Evolutionary conservation across 2,113 vertebrate genomes (phyloP).

Genomic region (Columbina picui): DNA sequence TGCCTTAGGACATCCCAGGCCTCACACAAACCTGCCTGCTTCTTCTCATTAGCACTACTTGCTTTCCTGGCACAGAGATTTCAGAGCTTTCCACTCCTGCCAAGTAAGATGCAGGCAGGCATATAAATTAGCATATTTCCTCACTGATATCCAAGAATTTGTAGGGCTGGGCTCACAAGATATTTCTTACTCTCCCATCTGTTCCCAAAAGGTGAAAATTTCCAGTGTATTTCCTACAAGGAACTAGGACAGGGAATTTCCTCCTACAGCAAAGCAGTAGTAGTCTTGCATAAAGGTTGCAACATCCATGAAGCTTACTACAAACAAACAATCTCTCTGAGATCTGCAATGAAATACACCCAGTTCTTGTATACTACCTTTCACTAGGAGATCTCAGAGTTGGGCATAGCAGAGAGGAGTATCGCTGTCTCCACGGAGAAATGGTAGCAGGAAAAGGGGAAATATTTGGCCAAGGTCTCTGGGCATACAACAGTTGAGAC

Average conservation of each 20-base stretch:
- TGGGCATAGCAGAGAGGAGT: background rate
- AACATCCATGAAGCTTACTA: background rate
- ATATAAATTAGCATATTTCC: background rate
- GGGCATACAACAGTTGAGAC: accelerated
- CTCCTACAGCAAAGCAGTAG: background rate
- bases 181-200: background rate
- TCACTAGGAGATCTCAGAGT: background rate
- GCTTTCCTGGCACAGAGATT: background rate
- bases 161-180: background rate
- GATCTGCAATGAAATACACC: background rate
- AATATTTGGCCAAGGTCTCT: accelerated
- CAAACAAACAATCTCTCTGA: background rate
- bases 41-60: background rate
- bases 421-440: background rate
- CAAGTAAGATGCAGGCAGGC: background rate
- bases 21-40: background rate
- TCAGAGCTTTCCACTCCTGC: background rate
- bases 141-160: background rate
- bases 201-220: background rate
- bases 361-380: background rate
- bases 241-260: background rate
- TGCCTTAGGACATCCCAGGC: background rate
- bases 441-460: background rate
- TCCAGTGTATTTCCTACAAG: background rate
- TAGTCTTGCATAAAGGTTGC: background rate